A percentile compares a stretch with the other conserved stretches of the same genome.
These are phyloP conservation scores for Conistra vaccinii DNA, from an alignment of 2,888 invertebrate species.

Conservation along the genomic window DNA sequence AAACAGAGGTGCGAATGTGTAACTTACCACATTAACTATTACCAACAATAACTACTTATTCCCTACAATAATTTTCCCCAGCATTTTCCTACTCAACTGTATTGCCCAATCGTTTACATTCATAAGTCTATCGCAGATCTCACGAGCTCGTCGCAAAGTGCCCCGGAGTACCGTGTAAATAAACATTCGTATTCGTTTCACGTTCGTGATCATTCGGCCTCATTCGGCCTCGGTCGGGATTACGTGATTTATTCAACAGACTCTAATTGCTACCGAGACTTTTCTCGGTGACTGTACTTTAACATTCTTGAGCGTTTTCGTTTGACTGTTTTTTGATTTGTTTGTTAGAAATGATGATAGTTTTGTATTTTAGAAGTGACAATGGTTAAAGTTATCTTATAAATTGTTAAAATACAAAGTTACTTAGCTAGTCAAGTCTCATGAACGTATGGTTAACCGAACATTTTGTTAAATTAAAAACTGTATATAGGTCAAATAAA, in stretches of 20 bases:
- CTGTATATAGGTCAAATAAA: background rate
- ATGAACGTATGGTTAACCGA: background rate
- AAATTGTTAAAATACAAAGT: background rate
- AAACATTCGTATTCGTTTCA: conserved; percentile 75
- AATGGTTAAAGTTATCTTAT: background rate
- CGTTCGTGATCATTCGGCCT: conserved; percentile 71
- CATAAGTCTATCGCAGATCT: conserved; percentile 49
- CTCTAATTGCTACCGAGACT: conserved; percentile 72
- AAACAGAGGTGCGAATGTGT: background rate
- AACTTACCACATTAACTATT: background rate
- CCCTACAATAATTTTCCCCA: conserved; percentile 13
- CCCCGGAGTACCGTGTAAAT: conserved; percentile 75
- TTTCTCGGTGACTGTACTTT: conserved; percentile 59
- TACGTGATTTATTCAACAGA: conserved; percentile 76
- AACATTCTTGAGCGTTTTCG: conserved; percentile 62
- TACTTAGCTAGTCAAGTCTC: background rate
- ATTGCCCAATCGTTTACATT: conserved; percentile 47
- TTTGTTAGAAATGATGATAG: conserved; percentile 5
- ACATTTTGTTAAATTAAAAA: background rate
- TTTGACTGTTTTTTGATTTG: background rate
- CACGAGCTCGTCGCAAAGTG: conserved; percentile 61
- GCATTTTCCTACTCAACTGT: conserved; percentile 32
- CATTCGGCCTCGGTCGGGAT: conserved; percentile 69
- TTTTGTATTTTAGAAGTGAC: background rate
- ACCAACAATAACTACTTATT: conserved; percentile 7